Base-by-base conservation (phyloP, 1,140 invertebrate genomes). In the Coptotermes formosanus region DNA sequence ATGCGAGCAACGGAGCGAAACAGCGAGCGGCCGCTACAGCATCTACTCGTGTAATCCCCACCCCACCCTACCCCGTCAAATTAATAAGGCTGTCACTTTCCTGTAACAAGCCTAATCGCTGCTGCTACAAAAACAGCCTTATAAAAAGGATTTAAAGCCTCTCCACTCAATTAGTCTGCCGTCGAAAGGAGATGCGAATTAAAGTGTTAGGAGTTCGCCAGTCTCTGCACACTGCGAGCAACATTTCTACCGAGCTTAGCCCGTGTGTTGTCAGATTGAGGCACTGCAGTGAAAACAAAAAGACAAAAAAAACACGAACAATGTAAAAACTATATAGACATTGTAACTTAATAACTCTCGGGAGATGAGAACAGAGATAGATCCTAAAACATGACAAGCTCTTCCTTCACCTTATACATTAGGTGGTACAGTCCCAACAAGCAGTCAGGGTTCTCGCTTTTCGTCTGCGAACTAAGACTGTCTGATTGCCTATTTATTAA, bases 51-150 rank as follows among this genome's bases (percentile, higher is more conserved):
- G 59, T 84, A 45, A 30, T 55, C 45, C 23, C 55, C 55, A 2
- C 75, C 85, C 32, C 85, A 86, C 48, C 52, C 55, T 30, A 83
- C 81, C 55, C 86, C 86, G 86, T 87, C 84, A 87, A 87, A 87
- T 87, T 87, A 87, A 87, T 87, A 87, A 87, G 86, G 59, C 85
- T 87, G 86, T 87, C 86, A 87, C 86, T 87, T 87, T 82, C 59
- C 85, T 82, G 84, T 87, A 87, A 87, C 86, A 87, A 87, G 86
- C 81, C 86, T 87, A 87, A 87, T 87, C 86, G 81, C 82, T 64
- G 83, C 45, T 84, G 43, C 83, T 44, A 30, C 83, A 32, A 84
- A 52, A 45, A 59, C 55, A 32, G 32, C 38, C 32, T 75, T 85
- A 87, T 64, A 87, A 87, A 86, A 85, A 87, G 59, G 84, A 55